Percentiles rank a stretch among this genome's conserved stretches.
Evolutionary conservation across 1,140 invertebrate species (phyloP).

Genomic region (Archivesica marissinica): DNA sequence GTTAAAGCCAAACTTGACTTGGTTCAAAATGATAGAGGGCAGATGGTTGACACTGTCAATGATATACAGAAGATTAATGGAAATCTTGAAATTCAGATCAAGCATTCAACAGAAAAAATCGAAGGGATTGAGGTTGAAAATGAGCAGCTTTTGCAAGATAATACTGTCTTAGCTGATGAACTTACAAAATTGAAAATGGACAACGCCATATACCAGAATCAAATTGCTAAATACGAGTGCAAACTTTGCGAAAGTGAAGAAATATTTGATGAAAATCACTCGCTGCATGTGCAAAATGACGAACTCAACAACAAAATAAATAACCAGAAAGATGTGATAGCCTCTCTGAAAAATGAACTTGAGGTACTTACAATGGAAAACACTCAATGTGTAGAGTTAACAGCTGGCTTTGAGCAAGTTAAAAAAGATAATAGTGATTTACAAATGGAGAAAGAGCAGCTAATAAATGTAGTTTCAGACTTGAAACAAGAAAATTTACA

Average conservation of each 20-base stretch:
- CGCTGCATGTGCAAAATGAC: constrained; percentile 68
- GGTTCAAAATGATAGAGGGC: constrained; percentile 10
- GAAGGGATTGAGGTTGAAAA: neutral
- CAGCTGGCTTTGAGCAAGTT: neutral
- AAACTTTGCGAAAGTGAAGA: constrained; percentile 38
- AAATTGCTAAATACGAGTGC: constrained; percentile 43
- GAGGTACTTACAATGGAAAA: constrained; percentile 53
- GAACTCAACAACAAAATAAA: constrained; percentile 73
- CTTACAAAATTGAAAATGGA: constrained; percentile 47
- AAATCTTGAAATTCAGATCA: neutral
- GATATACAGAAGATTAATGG: neutral
- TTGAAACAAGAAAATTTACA: constrained; percentile 28
- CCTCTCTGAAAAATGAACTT: constrained; percentile 64
- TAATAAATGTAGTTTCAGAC: constrained; percentile 1
- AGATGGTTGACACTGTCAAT: neutral
- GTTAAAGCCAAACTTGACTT: neutral
- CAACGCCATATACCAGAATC: constrained; percentile 45
- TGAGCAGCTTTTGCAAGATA: constrained; percentile 10
- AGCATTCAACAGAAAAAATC: neutral
- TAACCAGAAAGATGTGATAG: constrained; percentile 69
- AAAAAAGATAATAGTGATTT: constrained; percentile 13
- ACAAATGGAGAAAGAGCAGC: constrained; percentile 4
- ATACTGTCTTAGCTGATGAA: constrained; percentile 27
- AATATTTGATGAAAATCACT: constrained; percentile 66
- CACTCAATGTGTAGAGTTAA: constrained; percentile 17